Percentiles rank a stretch among this genome's conserved stretches.
These are phyloP conservation scores for Serinus canaria DNA, from an alignment of 2,113 vertebrate genomes.

Conservation along the genomic window DNA sequence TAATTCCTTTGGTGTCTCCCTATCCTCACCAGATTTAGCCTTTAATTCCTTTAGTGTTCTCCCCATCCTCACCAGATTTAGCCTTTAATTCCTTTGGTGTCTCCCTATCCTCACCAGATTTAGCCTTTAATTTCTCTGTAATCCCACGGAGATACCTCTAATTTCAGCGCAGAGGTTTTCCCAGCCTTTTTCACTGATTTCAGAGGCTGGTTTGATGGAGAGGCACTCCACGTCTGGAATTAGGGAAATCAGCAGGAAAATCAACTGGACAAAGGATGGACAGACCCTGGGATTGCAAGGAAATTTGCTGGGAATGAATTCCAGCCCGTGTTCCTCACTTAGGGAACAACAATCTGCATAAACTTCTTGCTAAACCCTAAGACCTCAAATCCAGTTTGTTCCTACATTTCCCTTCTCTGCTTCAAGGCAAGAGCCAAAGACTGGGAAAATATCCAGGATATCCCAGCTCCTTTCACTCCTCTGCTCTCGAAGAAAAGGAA, in stretches of 20 bases:
- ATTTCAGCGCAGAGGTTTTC: neutral
- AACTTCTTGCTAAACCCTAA: neutral
- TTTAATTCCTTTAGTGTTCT: too few species aligned
- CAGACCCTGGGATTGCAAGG: accelerated
- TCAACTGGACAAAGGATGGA: neutral
- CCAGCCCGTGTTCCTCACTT: neutral
- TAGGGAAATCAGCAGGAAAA: neutral
- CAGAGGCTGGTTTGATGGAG: neutral
- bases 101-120: neutral
- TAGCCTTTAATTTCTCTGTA: neutral
- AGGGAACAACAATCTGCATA: neutral
- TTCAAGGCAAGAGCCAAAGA: neutral
- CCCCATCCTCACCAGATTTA: too few species aligned
- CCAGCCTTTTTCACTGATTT: accelerated
- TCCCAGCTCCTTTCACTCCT: neutral
- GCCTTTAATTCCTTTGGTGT: neutral
- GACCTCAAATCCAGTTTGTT: neutral
- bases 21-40: too few species aligned
- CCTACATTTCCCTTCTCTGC: neutral
- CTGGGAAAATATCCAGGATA: neutral
- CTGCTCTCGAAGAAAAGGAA: neutral
- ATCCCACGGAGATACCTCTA: accelerated
- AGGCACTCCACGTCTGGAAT: accelerated
- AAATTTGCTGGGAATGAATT: neutral
- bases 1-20: too few species aligned